Percentiles rank a stretch among this genome's conserved stretches.
These are phyloP conservation scores for Platichthys stellatus DNA, from an alignment of 2,113 vertebrate genomes.

Conservation along the genomic window DNA sequence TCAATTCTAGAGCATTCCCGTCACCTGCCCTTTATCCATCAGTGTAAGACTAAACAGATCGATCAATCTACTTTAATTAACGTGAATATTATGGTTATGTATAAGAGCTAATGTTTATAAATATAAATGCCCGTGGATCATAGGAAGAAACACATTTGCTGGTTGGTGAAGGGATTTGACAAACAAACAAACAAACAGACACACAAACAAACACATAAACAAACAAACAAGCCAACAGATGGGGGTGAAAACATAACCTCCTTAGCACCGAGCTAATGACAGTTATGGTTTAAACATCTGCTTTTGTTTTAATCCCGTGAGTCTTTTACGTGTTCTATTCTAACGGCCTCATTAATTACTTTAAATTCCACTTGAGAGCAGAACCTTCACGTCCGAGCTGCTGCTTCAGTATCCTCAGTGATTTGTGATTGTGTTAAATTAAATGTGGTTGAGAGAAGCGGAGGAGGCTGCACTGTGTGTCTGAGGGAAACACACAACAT, in stretches of 20 bases:
- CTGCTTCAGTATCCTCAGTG: neutral
- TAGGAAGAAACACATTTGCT: too few relatives aligned
- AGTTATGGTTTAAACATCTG: neutral
- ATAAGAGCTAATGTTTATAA: too few relatives aligned
- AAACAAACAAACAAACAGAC: neutral
- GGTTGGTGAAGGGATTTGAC: too few relatives aligned
- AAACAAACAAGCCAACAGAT: too few relatives aligned
- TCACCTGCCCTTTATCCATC: too few relatives aligned
- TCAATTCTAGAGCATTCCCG: too few relatives aligned
- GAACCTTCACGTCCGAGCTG: neutral
- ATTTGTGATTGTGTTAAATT: conserved; percentile 12
- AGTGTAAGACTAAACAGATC: too few relatives aligned
- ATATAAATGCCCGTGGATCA: too few relatives aligned
- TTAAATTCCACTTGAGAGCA: neutral
- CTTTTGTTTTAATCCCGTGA: neutral
- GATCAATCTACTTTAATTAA: too few relatives aligned
- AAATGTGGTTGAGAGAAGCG: neutral
- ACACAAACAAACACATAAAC: too few relatives aligned
- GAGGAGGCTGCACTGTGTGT: neutral
- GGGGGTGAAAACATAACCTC: too few relatives aligned
- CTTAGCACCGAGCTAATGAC: neutral
- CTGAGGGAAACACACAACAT: neutral
- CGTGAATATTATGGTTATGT: too few relatives aligned
- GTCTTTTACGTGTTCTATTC: neutral
- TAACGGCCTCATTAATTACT: neutral